Base-by-base conservation (phyloP, 2,797 vertebrate species). In the Anguilla obscura region DNA sequence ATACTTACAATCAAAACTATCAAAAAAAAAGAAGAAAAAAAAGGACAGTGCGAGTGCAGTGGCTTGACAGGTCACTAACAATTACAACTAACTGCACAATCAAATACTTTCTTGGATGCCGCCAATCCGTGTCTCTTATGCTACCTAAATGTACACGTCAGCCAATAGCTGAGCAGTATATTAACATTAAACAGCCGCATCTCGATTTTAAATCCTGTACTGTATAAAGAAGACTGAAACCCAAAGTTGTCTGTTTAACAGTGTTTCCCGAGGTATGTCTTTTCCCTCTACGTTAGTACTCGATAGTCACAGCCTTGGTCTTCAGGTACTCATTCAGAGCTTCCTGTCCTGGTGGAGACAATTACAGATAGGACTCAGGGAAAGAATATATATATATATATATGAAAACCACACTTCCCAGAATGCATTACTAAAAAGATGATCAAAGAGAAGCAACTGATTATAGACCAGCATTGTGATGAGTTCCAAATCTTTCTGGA, bases 261-360 rank as follows among this genome's bases (percentile, higher is more conserved):
- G 82, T 36, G 30, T 5, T 50, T 24, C 40, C 48, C 60, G 33
- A 16, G 24, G 6, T n/a, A 54, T 24, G 12, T 12, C 16, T 60
- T n/a, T 54, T 30, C 7, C 7, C 36, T 24, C 33, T 40, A 0
- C 18, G 63, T 95, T 91, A 98, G 86, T 98, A 98, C 91, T 98
- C 97, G 0, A 98, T 96, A 87, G 97, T 98, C 27, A 98, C 95
- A 0, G 97, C 93, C 94, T 98, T 98, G 30, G 97, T 95, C 92
- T 96, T 96, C 91, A 98, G 94, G 93, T 98, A 98, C 91, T 98
- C 97, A 0, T 97, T 97, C 45, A 98, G 94, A 87, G 97, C 97
- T 0, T 96, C 97, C 94, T 97, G 96, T 91, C 97, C 97, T 98
- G 94, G 89, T 93, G 92, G 84, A 88, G 40, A 30, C 21, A 87